These are phyloP conservation scores for Lasioglossum leucozonium DNA, from an alignment of 2,888 invertebrate species.

Conservation along the genomic window DNA sequence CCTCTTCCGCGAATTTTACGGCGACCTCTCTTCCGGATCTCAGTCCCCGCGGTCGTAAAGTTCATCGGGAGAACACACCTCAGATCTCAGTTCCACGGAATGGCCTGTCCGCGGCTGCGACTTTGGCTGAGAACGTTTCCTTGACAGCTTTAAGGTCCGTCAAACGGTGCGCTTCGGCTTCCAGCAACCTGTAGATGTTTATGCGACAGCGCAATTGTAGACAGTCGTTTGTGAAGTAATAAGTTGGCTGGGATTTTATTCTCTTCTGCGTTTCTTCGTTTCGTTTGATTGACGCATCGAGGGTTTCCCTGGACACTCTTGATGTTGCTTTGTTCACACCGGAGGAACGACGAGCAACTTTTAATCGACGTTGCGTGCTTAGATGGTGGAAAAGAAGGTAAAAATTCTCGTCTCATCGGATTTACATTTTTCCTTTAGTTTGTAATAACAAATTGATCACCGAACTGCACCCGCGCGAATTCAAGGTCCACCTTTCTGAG, in stretches of 20 bases:
- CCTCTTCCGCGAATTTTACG: slow-evolving; percentile 45
- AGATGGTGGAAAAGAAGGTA: too few relatives aligned
- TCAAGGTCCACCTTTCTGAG: too few relatives aligned
- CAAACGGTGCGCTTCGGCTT: not conserved
- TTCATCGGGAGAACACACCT: slow-evolving; percentile 20
- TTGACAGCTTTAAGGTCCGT: not conserved
- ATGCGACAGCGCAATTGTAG: slow-evolving; percentile 1
- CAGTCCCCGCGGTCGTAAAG: slow-evolving; percentile 52
- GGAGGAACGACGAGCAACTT: not conserved
- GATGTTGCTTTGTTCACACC: not conserved
- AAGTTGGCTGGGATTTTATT: not conserved
- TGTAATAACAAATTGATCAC: too few relatives aligned
- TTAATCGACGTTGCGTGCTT: too few relatives aligned
- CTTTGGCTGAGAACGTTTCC: not conserved
- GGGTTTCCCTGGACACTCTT: not conserved
- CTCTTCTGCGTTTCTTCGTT: not conserved
- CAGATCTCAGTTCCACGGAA: slow-evolving; percentile 7
- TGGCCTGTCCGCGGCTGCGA: not conserved
- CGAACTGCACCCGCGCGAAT: too few relatives aligned
- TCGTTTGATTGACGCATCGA: not conserved
- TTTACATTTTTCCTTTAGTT: too few relatives aligned
- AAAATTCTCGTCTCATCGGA: too few relatives aligned
- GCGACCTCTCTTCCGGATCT: slow-evolving; percentile 38
- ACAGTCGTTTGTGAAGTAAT: not conserved
- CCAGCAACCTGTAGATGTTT: slow-evolving; percentile 3